Base-by-base conservation (phyloP, 2,888 invertebrate genomes). In the Caenorhabditis zanzibari region DNA sequence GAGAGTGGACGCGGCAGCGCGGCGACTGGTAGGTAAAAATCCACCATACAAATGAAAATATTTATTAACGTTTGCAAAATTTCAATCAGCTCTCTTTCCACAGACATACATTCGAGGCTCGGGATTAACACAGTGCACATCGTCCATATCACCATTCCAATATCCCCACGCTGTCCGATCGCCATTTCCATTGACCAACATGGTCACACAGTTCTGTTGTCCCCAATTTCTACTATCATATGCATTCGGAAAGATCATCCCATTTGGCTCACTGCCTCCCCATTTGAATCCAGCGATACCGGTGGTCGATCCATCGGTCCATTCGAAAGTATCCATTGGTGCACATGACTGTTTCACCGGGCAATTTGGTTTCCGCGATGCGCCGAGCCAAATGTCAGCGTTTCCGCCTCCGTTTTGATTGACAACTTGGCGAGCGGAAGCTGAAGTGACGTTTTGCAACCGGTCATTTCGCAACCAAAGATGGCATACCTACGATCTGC, bases 161-260 rank as follows among this genome's bases (percentile, higher is more conserved):
- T 63, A 63, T 26, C 44, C 44, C 1, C 26, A 63, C 22, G 14
- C 19, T 12, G 49, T 19, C 1, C 3, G 26, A 6, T 0, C 47
- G 12, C n/a, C 44, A 28, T 12, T 41, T 7, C 44, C 44, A 44
- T 26, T 44, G 2, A 44, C 10, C 44, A 63, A 26, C 26, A 28
- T 16, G 14, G n/a, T n/a, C 14, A 63, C 2, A 63, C 63, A 63
- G 28, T 63, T 63, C 26, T 63, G 44, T 44, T 63, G 63, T 63
- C 63, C 63, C 63, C 63, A 63, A 9, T 26, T 10, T 1, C 16
- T 5, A 1, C 1, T 26, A 14, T 7, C 1, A 14, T 24, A 5
- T 5, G 7, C 24, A 47, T 44, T 63, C 4, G 44, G 44, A 12
- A n/a, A 35, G 19, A 58, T 32, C 1, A 59, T 35, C n/a, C 28